phyloP scores from a whole-genome alignment of 2,113 vertebrate genomes.

The Plecturocebus donacophilus region DNA sequence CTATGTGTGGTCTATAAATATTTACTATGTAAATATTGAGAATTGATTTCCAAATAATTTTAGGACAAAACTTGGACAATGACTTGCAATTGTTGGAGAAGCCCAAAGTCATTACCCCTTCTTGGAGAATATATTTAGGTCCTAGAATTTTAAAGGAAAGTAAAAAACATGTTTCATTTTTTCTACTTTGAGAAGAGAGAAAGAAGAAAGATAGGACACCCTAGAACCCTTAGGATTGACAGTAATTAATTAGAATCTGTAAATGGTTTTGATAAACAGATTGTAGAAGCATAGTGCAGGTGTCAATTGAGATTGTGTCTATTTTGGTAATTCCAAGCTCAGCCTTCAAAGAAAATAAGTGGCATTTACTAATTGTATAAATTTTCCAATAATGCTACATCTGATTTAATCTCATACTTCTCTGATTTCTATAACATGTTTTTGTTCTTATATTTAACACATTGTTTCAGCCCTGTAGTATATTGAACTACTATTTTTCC shows the following conservation, averaged over 20 bases:
- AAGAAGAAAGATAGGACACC: background rate
- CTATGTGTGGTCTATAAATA: background rate
- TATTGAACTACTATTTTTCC: background rate
- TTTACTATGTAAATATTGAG: background rate
- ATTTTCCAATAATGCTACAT: background rate
- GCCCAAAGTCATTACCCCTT: background rate
- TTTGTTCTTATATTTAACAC: background rate
- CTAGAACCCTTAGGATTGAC: background rate
- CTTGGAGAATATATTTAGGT: background rate
- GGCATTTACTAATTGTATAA: background rate
- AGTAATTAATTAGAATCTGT: background rate
- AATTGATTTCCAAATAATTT: background rate
- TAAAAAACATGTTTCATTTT: background rate
- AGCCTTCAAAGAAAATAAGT: background rate
- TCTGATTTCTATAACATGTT: background rate
- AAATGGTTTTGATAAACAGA: background rate
- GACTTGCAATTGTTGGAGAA: background rate
- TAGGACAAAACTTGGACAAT: background rate
- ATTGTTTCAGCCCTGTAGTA: background rate
- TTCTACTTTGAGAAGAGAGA: background rate
- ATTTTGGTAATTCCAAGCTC: background rate
- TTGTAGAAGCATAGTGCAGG: background rate
- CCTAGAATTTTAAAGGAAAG: background rate
- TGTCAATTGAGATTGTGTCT: background rate
- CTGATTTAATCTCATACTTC: background rate